Base-by-base conservation (phyloP, 2,113 vertebrate genomes). In the Heliornis fulica region DNA sequence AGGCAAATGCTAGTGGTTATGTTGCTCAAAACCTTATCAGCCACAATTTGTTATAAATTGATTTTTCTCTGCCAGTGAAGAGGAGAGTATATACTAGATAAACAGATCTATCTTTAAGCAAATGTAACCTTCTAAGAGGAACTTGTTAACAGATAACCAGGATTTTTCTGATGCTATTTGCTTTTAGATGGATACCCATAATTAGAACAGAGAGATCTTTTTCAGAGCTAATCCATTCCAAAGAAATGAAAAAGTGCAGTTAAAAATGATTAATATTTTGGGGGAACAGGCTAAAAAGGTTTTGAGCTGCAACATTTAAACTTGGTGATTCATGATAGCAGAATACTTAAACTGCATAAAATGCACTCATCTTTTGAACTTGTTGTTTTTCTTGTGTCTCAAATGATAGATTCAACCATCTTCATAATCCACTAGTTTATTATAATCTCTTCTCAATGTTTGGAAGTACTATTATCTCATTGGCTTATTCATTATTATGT, bases 241-340 rank as follows among this genome's bases (percentile, higher is more conserved):
- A 72, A 87, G 21, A 95, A 90, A 95, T 74, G 17, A 89, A 92
- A 93, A 87, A 89, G 7, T 79, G 48, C 15, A 51, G 60, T 72
- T 89, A 71, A 87, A 87, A 56, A 69, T 92, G 48, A 93, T 93
- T 3, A 83, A 78, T 95, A 87, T 92, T 70, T 93, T 74, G 93
- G 71, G 23, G 54, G 71, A 94, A 75, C 29, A 82, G 50, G 26
- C 54, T 87, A 57, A 87, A 93, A 95, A 61, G 36, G 61, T 61
- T 95, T 93, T 8, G n/a, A 97, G 36, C 16, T 86, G 65, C 88
- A 96, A 90, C 94, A 90, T 94, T 96, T 94, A 87, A 96, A 87
- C 78, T 57, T 89, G 34, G 64, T 96, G 87, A 97, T 97, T 92
- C 83, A 97, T 87, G 92, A 72, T 56, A 20, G 1, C 32, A 93